Evolutionary conservation across 1,140 invertebrate species (phyloP), one percentile per base, ranked within the genome.

Genomic region (Chelonus insularis): DNA sequence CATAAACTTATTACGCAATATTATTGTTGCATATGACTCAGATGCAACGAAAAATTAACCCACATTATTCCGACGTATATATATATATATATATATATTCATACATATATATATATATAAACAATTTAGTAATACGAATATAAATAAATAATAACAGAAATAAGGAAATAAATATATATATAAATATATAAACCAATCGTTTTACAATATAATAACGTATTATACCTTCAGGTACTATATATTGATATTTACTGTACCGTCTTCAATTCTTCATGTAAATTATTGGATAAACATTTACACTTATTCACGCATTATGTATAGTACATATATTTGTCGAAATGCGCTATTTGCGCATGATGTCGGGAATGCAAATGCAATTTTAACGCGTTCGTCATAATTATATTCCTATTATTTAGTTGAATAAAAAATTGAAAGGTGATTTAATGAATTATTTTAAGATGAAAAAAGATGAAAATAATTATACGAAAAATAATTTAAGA

Each of bases 221-320:
- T 69, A 69, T 63, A 72, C 66, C 67, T 72, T 73, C 69, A 78
- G 71, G 72, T 79, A 78, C 71, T 82, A 83, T 83, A 81, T 82
- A 83, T 77, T 77, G 80, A 78, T 81, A 78, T 84, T 80, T 85
- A 85, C 77, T 81, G 81, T 85, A 85, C 76, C 81, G 78, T 84
- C 79, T 82, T 80, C 82, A 79, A 84, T 75, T 76, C 71, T 77
- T 74, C 73, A 75, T 78, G 74, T 78, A 76, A 70, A 77, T 78
- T 76, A 69, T 76, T 74, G 72, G 74, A 72, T 73, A 76, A 72
- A 75, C 71, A 71, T 73, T 70, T 71, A 78, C 71, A 74, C 73
- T 63, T 63, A 71, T 70, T 69, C 74, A 73, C 69, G 68, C 72
- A 74, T 76, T 39, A 72, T 78, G 71, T 73, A 75, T 73, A 74